Base-by-base conservation (phyloP, 2,113 vertebrate genomes). In the Bostrychus sinensis region DNA sequence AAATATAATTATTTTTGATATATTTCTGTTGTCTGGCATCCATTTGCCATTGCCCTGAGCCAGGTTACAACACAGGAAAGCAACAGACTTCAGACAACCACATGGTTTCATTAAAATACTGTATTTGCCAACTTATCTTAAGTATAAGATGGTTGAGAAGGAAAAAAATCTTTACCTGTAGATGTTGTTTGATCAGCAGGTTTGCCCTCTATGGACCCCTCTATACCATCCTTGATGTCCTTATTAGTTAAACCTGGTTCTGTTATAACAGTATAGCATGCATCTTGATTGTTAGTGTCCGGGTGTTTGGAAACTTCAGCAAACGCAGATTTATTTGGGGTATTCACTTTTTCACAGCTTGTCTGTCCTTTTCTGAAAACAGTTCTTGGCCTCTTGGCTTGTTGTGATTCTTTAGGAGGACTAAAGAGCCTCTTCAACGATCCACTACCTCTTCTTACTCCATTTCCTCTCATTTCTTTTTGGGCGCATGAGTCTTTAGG, bases 381-480 rank as follows among this genome's bases (percentile, higher is more conserved):
- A 14, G 36, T 71, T 78, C 77, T 90, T 58, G 56, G 45, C 20
- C 85, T 88, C 59, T 93, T 93, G 32, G 80, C 53, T 36, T 48
- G 67, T 23, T 77, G 67, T 12, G 76, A 58, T 6, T 72, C 82
- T 48, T 88, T 79, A 1, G 81, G 62, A 8, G 84, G 80, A n/a
- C 73, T 84, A 53, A 91, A 72, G 54, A 86, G 62, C 68, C 89
- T 86, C 75, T 91, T 92, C 6, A 76, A 11, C 2, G 89, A 82
- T 22, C 51, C 55, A 46, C 59, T 74, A 13, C 65, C 66, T 26
- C 60, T 68, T 42, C 32, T 57, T 60, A 17, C 28, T 70, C 50
- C 61, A 36, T 64, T 43, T 41, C 41, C 20, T 17, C 1, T 65
- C 22, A 65, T 76, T 22, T 26, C 23, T 34, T 56, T 78, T 34